Percentiles rank a stretch among this genome's conserved stretches.
These are phyloP conservation scores for Heliconius cydno DNA, from an alignment of 2,888 invertebrate genomes.

Conservation along the genomic window DNA sequence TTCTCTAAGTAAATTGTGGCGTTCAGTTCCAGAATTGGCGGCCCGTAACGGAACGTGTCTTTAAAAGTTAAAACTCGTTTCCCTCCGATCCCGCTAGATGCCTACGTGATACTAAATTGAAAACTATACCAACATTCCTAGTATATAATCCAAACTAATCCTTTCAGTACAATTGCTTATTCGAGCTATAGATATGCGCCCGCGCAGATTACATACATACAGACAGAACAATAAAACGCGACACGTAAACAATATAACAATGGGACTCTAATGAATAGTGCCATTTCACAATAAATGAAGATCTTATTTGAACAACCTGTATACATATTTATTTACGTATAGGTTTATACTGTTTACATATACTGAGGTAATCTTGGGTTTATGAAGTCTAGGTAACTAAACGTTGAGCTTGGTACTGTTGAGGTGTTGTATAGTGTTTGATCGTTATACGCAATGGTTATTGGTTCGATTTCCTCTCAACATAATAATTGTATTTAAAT, in stretches of 20 bases:
- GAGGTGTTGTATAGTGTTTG: neutral
- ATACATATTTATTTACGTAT: neutral
- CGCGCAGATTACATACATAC: constrained; percentile 33
- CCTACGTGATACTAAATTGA: too few relatives aligned
- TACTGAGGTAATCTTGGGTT: neutral
- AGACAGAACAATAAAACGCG: constrained; percentile 39
- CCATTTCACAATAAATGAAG: constrained; percentile 35
- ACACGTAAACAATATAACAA: constrained; percentile 45
- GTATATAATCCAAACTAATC: constrained; percentile 10
- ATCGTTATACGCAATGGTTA: neutral
- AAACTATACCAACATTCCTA: neutral
- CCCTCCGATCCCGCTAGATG: neutral
- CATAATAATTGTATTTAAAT: neutral
- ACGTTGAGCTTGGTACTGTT: neutral
- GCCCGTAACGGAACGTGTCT: neutral
- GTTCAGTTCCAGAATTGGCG: neutral
- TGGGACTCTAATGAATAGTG: constrained; percentile 48
- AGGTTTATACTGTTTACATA: neutral
- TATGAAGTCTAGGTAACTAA: neutral
- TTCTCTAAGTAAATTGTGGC: neutral
- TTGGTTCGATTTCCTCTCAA: neutral
- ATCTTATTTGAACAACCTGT: neutral
- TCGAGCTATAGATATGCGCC: constrained; percentile 29
- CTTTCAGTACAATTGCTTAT: constrained; percentile 23
- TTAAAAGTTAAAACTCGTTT: neutral